Evolutionary conservation across 2,113 vertebrate species (phyloP).

Genomic region (Cervus canadensis): DNA sequence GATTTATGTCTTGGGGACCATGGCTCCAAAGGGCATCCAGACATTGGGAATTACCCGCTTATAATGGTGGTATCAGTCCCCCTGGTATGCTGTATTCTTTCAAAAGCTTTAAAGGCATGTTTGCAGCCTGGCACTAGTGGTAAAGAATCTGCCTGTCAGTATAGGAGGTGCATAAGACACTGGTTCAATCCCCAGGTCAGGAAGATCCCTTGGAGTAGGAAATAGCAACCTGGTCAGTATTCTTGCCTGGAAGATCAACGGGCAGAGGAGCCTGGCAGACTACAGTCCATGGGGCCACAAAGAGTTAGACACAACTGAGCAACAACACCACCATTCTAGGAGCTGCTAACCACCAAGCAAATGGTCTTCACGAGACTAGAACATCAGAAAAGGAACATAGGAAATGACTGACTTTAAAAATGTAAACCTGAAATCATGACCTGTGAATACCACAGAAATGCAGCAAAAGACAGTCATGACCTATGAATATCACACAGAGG

Average conservation of each 20-base stretch:
- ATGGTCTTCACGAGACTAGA: background rate
- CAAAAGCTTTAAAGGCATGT: background rate
- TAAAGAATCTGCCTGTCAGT: background rate
- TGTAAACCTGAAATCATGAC: background rate
- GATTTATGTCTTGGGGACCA: background rate
- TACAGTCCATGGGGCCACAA: accelerated
- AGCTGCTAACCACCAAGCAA: background rate
- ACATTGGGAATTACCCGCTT: background rate
- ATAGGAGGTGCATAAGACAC: background rate
- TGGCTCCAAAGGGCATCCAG: background rate
- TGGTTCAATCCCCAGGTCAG: background rate
- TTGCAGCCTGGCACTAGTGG: background rate
- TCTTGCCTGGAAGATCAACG: background rate
- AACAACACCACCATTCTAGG: background rate
- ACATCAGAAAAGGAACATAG: background rate
- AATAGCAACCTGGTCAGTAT: background rate
- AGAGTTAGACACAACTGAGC: background rate
- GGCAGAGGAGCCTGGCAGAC: background rate
- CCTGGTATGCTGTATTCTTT: background rate
- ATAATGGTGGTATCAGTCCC: background rate
- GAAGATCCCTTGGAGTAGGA: background rate
- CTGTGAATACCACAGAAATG: background rate
- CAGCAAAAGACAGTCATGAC: background rate
- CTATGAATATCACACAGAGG: background rate
- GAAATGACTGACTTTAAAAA: background rate